phyloP scores from a whole-genome alignment of 1,140 invertebrate species.

The Helicoverpa armigera region DNA sequence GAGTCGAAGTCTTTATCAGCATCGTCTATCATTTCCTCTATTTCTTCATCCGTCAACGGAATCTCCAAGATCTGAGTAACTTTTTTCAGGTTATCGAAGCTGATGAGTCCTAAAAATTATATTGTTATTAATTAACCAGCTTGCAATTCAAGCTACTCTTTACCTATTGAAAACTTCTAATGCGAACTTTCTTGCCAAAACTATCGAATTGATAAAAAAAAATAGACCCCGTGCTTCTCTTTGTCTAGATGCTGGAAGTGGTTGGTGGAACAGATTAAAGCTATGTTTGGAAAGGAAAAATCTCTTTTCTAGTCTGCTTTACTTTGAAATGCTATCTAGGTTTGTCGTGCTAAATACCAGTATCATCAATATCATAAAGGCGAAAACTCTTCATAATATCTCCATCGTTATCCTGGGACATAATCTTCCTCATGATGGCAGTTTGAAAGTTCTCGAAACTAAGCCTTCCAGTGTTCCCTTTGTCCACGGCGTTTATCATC shows the following conservation, averaged over 20 bases:
- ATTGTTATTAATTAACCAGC: no score
- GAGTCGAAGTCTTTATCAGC: conserved; percentile 82
- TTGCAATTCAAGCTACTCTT: not conserved
- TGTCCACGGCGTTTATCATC: conserved; percentile 78
- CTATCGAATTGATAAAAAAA: no score
- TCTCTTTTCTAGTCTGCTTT: no score
- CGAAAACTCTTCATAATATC: conserved; percentile 83
- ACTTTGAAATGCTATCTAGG: no score
- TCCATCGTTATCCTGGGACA: conserved; percentile 74
- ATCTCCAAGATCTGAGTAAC: conserved; percentile 74
- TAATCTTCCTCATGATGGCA: conserved; percentile 80
- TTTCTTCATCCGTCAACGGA: conserved; percentile 81
- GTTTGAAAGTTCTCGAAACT: conserved; percentile 82
- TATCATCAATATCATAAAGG: conserved; percentile 76
- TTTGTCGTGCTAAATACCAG: conserved; percentile 55
- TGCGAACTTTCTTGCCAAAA: no score
- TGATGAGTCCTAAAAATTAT: conserved; percentile 70
- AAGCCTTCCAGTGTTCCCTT: conserved; percentile 75
- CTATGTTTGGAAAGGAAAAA: no score
- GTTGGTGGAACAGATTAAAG: no score
- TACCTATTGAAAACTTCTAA: no score
- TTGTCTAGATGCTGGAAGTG: no score
- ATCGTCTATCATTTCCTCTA: conserved; percentile 84
- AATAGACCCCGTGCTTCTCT: no score
- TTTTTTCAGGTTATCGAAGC: conserved; percentile 77